phyloP scores from a whole-genome alignment of 2,113 vertebrate genomes.

The Tautogolabrus adspersus region DNA sequence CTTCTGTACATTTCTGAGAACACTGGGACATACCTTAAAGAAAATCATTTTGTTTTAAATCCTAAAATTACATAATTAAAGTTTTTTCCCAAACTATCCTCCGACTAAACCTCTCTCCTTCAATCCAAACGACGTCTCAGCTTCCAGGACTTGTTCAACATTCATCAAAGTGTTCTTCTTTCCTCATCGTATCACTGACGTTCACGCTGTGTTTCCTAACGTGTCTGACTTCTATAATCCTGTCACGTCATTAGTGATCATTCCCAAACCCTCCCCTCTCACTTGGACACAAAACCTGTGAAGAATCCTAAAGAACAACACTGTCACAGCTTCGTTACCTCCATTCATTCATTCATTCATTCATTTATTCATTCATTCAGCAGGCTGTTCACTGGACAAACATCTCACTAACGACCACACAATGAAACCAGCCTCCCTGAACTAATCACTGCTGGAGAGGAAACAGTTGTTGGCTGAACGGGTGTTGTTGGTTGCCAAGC shows the following conservation, averaged over 20 bases:
- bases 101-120: too few relatives aligned
- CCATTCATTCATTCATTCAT: constrained; percentile 3
- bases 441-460: constrained; percentile 50
- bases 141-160: neutral
- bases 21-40: too few relatives aligned
- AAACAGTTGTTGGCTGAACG: constrained; percentile 36
- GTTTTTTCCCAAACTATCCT: too few relatives aligned
- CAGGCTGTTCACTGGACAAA: constrained; percentile 24
- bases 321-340: neutral
- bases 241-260: neutral
- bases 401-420: constrained; percentile 32
- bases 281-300: constrained; percentile 1
- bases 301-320: constrained; percentile 9
- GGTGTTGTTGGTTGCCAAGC: constrained; percentile 37
- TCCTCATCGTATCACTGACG: neutral
- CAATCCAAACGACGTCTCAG: neutral
- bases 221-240: neutral
- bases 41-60: too few relatives aligned
- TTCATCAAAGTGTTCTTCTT: neutral
- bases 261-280: neutral
- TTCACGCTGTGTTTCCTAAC: neutral
- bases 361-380: neutral
- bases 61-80: too few relatives aligned
- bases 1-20: too few relatives aligned
- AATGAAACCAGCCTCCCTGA: constrained; percentile 43